Percentiles rank a stretch among this genome's conserved stretches.
phyloP scores from a whole-genome alignment of 2,113 vertebrate genomes.

The Chaenogobius annularis region DNA sequence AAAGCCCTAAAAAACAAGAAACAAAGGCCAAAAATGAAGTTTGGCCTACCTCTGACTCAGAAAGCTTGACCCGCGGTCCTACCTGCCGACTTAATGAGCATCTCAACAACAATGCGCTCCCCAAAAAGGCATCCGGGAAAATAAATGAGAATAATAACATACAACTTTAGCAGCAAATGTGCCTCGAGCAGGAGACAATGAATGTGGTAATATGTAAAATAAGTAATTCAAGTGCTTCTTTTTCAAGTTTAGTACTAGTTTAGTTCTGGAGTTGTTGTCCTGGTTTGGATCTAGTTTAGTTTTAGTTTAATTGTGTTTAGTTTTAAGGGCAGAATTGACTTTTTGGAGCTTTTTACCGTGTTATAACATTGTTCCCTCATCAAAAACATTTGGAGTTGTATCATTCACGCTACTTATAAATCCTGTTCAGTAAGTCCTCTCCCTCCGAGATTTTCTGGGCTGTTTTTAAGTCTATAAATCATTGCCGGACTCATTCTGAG shows the following conservation, averaged over 20 bases:
- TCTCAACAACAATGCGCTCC: conserved; percentile 14
- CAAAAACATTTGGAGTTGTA: no score
- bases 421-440: no score
- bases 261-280: neutral
- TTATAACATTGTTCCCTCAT: no score
- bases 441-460: no score
- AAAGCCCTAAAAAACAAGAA: neutral
- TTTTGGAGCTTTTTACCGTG: no score
- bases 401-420: no score
- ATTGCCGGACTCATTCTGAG: no score
- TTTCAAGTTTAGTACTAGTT: neutral
- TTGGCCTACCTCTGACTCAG: conserved; percentile 14
- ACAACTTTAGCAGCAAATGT: neutral
- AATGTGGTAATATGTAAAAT: neutral
- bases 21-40: conserved; percentile 5
- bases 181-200: neutral
- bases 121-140: conserved; percentile 2
- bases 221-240: conserved; percentile 21
- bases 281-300: neutral
- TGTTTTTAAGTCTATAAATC: no score
- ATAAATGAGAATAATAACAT: conserved; percentile 1
- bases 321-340: no score
- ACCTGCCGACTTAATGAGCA: conserved; percentile 28
- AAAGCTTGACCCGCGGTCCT: conserved; percentile 3
- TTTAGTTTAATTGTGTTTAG: neutral